phyloP scores from a whole-genome alignment of 2,113 vertebrate species.

The Microtus montanus region DNA sequence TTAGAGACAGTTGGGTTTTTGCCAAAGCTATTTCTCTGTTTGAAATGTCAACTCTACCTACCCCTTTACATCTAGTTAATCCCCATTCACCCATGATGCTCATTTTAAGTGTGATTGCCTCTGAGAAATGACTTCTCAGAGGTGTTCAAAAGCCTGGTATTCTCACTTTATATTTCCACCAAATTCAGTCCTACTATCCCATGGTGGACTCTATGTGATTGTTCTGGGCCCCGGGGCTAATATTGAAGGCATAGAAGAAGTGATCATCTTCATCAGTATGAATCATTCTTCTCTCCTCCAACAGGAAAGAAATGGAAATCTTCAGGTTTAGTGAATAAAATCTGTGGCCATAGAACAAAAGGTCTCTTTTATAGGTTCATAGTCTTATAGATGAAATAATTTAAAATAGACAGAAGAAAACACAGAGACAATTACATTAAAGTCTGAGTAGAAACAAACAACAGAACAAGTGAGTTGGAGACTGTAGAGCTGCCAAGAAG shows the following conservation, averaged over 20 bases:
- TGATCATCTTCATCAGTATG: not conserved
- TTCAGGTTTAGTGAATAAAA: not conserved
- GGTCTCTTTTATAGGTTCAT: not conserved
- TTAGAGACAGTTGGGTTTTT: not conserved
- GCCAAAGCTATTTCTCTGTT: not conserved
- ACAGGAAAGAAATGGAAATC: not conserved
- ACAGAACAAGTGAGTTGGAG: not conserved
- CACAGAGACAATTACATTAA: not conserved
- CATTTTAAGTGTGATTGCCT: not conserved
- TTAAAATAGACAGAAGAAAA: not conserved
- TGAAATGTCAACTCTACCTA: not conserved
- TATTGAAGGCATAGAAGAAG: not conserved
- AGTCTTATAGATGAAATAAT: not conserved
- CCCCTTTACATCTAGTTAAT: not conserved
- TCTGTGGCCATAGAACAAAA: not conserved
- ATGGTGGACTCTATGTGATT: not conserved
- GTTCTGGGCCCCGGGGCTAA: not conserved
- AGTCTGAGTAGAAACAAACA: not conserved
- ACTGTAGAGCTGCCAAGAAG: not conserved
- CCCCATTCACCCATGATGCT: not conserved
- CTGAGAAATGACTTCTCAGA: not conserved
- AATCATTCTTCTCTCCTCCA: not conserved
- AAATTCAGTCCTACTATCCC: not conserved
- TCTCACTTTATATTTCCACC: not conserved
- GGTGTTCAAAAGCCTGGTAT: not conserved